Evolutionary conservation across 2,888 invertebrate genomes (phyloP).

Genomic region (Hydropsyche betteni): DNA sequence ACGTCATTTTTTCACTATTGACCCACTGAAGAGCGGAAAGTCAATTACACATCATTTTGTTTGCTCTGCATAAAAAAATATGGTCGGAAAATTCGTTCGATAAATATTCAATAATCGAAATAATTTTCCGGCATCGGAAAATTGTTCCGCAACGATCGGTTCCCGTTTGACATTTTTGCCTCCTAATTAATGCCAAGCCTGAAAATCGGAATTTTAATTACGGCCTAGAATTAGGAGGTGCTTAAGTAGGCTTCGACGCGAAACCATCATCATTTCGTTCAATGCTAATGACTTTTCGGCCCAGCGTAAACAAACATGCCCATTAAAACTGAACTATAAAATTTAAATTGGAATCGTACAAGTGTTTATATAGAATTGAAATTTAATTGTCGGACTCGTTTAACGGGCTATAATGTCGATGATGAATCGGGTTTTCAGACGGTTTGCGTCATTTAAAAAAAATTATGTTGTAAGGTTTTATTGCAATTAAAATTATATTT

Average conservation of each 20-base stretch:
- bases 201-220: constrained; percentile 41
- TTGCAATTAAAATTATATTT: too few species aligned
- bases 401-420: too few species aligned
- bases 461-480: too few species aligned
- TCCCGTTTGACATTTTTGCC: constrained; percentile 33
- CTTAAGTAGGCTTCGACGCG: constrained; percentile 32
- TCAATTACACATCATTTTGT: too few species aligned
- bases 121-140: too few species aligned
- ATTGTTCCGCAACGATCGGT: neutral
- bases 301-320: neutral
- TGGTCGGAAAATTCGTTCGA: too few species aligned
- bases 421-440: too few species aligned
- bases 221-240: constrained; percentile 27
- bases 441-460: too few species aligned
- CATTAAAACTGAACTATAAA: neutral
- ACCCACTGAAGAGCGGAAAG: too few species aligned
- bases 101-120: too few species aligned
- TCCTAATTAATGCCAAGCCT: constrained; percentile 36
- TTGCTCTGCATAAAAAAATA: too few species aligned
- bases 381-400: neutral
- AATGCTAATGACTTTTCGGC: constrained; percentile 9
- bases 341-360: neutral
- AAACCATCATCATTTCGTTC: constrained; percentile 34
- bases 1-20: too few species aligned
- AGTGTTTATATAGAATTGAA: neutral